These are phyloP conservation scores for Corythucha ciliata DNA, from an alignment of 2,888 invertebrate species.

Conservation along the genomic window DNA sequence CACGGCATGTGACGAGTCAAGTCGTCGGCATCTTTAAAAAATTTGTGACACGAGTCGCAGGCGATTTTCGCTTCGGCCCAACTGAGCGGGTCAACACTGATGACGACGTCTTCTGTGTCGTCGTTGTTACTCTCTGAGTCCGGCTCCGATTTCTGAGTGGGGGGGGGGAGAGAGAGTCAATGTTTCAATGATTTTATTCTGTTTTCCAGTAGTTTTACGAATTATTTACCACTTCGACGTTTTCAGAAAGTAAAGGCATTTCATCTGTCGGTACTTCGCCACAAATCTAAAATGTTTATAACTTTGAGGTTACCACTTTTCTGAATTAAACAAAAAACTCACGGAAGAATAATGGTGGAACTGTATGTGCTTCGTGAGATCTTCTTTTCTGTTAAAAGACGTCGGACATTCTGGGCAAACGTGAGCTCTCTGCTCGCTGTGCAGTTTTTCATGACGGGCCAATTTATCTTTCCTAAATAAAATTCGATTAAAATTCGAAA, in stretches of 20 bases:
- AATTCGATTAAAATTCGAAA: too few relatives aligned
- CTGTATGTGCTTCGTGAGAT: constrained; percentile 53
- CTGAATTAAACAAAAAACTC: not conserved
- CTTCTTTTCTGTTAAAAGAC: constrained; percentile 59
- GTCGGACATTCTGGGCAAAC: constrained; percentile 56
- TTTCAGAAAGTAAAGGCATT: too few relatives aligned
- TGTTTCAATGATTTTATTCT: too few relatives aligned
- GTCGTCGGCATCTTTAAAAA: constrained; percentile 20
- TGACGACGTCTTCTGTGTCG: constrained; percentile 25
- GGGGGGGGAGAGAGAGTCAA: too few relatives aligned
- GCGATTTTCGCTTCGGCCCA: constrained; percentile 21
- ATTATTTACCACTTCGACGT: too few relatives aligned
- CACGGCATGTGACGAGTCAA: constrained; percentile 23
- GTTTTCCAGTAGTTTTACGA: too few relatives aligned
- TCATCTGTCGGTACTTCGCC: too few relatives aligned
- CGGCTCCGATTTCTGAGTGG: too few relatives aligned
- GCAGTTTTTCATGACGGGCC: constrained; percentile 56
- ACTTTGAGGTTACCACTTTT: not conserved
- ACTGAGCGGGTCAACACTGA: constrained; percentile 25
- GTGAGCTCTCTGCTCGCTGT: constrained; percentile 56
- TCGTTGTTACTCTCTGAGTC: too few relatives aligned
- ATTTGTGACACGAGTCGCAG: constrained; percentile 27
- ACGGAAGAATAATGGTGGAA: constrained; percentile 35
- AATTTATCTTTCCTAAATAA: constrained; percentile 46
- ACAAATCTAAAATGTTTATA: not conserved